Percentiles rank a stretch among this genome's conserved stretches.
These are phyloP conservation scores for Oreortyx pictus DNA, from an alignment of 2,797 vertebrate genomes.

Conservation along the genomic window DNA sequence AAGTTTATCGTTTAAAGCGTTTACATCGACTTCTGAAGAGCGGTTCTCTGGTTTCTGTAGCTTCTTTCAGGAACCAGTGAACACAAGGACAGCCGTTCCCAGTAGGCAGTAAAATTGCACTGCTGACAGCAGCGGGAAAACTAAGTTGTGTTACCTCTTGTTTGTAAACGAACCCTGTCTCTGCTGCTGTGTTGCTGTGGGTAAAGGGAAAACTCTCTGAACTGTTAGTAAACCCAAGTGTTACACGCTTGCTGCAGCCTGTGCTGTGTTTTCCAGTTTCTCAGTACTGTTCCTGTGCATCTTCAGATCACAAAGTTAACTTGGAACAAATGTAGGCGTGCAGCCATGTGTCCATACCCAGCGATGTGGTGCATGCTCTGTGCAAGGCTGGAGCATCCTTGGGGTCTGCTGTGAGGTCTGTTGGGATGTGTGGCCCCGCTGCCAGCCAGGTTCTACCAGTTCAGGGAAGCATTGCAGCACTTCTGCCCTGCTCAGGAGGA, in stretches of 20 bases:
- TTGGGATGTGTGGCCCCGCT: accelerated
- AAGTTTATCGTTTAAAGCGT: not conserved
- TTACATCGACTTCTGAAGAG: accelerated
- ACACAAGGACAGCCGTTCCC: not conserved
- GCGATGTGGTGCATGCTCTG: accelerated
- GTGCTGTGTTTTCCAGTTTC: not conserved
- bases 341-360: accelerated
- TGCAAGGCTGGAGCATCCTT: not conserved
- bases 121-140: not conserved
- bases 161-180: not conserved
- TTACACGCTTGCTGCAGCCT: accelerated
- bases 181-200: not conserved
- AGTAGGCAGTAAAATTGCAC: not conserved
- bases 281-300: accelerated
- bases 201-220: not conserved
- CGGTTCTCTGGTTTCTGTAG: not conserved
- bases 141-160: not conserved
- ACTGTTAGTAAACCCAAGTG: not conserved
- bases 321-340: not conserved
- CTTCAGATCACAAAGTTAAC: not conserved
- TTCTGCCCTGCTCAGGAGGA: not conserved
- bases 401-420: not conserved
- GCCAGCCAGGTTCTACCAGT: not conserved
- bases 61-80: not conserved
- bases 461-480: not conserved